Evolutionary conservation across 30 jellyfish, hydroid and myxozoan species (phyloP).

Genomic region (Cassiopea andromeda): DNA sequence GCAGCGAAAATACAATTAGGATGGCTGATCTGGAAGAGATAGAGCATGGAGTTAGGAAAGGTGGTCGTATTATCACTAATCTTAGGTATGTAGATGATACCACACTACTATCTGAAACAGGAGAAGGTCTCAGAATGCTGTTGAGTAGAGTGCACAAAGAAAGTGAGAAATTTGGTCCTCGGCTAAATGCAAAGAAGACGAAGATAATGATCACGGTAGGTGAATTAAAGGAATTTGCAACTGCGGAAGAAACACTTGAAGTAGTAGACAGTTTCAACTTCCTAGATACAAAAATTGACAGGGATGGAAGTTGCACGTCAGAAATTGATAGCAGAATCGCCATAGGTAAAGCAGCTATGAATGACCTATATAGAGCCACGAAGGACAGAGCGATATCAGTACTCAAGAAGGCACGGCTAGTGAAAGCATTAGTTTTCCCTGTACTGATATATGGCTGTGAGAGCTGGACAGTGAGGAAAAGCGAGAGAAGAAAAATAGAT

Average conservation of each 20-base stretch:
- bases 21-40: not conserved
- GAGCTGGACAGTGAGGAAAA: conserved; percentile 2
- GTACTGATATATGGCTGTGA: conserved; percentile 7
- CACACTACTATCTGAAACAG: conserved; percentile 9
- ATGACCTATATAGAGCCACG: no score
- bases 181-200: no score
- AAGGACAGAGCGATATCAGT: no score
- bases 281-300: no score
- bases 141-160: not conserved
- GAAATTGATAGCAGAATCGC: no score
- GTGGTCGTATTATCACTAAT: not conserved
- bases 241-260: no score
- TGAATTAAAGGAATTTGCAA: no score
- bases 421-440: not conserved
- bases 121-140: conserved; percentile 5
- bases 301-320: no score
- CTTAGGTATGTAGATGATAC: not conserved
- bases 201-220: no score
- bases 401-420: no score
- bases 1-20: no score
- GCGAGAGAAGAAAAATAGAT: conserved; percentile 15
- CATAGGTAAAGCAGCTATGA: not conserved
- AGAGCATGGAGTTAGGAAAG: not conserved
- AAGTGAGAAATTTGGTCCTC: not conserved
- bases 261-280: no score